Conservation (phyloP, 2,797 vertebrate genomes). For the Scyliorhinus canicula region DNA sequence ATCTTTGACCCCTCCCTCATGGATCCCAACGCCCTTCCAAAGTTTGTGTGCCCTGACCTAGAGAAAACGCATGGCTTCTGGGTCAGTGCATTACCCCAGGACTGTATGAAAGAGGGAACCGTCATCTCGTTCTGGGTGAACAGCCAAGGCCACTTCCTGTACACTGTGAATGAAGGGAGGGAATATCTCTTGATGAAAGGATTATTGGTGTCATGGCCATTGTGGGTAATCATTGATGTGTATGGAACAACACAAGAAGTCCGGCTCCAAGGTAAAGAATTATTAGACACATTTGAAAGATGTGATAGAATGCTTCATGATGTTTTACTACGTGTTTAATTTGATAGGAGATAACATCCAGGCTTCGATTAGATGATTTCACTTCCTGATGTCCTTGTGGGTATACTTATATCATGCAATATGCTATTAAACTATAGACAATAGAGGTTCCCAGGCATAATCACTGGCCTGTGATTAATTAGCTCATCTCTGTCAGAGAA, state of each 20-base stretch:
- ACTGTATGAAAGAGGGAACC: not conserved
- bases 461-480: not conserved
- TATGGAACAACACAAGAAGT: conserved; percentile 2
- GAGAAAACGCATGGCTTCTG: not conserved
- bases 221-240: conserved; percentile 18
- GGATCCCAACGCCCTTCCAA: not conserved
- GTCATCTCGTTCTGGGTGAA: conserved; percentile 17
- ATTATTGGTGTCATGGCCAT: not conserved
- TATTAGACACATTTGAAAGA: not conserved
- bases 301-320: not conserved
- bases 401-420: too few relatives aligned
- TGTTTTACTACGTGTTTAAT: not conserved
- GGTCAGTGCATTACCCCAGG: not conserved
- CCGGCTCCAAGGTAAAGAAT: conserved; percentile 3
- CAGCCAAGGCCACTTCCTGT: not conserved
- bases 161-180: not conserved
- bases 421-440: not conserved
- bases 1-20: conserved; percentile 4
- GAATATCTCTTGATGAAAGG: not conserved
- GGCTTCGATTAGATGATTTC: not conserved
- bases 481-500: not conserved
- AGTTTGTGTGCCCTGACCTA: conserved; percentile 14
- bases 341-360: not conserved
- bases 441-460: not conserved
- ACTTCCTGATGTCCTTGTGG: not conserved